Evolutionary conservation across 2,797 vertebrate genomes (phyloP).

Genomic region (Enoplosus armatus): DNA sequence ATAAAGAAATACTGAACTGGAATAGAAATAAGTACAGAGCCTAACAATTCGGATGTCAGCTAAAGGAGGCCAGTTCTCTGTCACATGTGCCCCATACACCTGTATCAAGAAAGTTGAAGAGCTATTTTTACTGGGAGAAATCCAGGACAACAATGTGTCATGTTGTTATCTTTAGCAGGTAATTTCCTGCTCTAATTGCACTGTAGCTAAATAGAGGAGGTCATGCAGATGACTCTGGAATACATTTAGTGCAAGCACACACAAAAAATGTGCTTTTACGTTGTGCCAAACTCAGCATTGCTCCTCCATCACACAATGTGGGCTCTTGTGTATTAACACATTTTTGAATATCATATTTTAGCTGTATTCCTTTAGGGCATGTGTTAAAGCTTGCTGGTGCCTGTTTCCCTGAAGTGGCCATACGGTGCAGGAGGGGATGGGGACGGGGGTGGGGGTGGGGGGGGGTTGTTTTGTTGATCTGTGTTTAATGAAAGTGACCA

Average conservation of each 20-base stretch:
- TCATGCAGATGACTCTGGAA: constrained; percentile 42
- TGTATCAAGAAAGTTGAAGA: constrained; percentile 24
- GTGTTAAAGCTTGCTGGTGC: constrained; percentile 17
- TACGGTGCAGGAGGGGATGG: too few species aligned
- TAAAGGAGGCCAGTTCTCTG: background rate
- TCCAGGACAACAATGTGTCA: constrained; percentile 62
- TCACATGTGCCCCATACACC: background rate
- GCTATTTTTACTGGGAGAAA: constrained; percentile 57
- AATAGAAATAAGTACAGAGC: background rate
- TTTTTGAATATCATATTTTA: constrained; percentile 36
- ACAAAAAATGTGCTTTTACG: constrained; percentile 4
- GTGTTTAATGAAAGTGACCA: constrained; percentile 80
- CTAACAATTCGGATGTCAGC: background rate
- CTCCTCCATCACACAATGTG: background rate
- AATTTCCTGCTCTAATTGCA: constrained; percentile 68
- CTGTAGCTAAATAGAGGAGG: constrained; percentile 44
- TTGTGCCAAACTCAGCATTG: background rate
- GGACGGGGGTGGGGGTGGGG: too few species aligned
- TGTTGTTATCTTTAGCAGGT: constrained; percentile 71
- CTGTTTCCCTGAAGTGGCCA: constrained; percentile 30
- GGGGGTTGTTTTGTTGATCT: constrained; percentile 75
- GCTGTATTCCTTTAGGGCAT: background rate
- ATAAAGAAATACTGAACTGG: background rate
- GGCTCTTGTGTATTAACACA: constrained; percentile 17
- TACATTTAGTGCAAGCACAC: constrained; percentile 33